phyloP scores from a whole-genome alignment of 2,888 invertebrate genomes.

The Zeuzera pyrina region DNA sequence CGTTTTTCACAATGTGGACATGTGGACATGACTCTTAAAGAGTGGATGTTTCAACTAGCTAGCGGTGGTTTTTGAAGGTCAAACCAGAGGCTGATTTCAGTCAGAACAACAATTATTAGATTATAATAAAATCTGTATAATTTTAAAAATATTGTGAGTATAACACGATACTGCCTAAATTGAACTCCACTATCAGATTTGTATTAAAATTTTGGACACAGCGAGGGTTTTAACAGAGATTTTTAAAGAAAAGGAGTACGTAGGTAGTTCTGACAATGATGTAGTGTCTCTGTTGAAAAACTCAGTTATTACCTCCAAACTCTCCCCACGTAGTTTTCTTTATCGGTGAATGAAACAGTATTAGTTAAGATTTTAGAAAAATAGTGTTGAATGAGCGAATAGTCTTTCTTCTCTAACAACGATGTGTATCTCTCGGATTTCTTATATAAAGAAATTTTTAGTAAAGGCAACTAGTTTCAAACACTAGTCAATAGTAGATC shows the following conservation, averaged over 20 bases:
- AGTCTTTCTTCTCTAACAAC: conserved; percentile 27
- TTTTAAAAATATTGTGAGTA: conserved; percentile 44
- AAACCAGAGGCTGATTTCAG: conserved; percentile 14
- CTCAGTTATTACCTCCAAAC: too few species aligned
- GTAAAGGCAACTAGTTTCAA: conserved; percentile 43
- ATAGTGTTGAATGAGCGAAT: conserved; percentile 18
- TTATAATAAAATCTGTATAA: conserved; percentile 41
- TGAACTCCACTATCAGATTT: conserved; percentile 48
- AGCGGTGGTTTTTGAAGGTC: conserved; percentile 4
- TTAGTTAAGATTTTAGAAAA: conserved; percentile 40
- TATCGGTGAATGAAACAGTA: conserved; percentile 32
- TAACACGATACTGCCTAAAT: conserved; percentile 64
- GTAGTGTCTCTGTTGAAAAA: too few species aligned
- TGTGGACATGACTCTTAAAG: conserved; percentile 9
- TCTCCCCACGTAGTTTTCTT: conserved; percentile 15
- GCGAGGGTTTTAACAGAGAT: too few species aligned
- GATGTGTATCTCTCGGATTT: conserved; percentile 16
- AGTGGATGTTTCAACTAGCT: not conserved
- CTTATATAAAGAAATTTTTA: conserved; percentile 20
- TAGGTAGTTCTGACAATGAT: too few species aligned
- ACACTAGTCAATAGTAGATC: conserved; percentile 52
- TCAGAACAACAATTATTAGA: conserved; percentile 55
- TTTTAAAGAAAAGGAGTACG: conserved; percentile 5
- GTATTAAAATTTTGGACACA: conserved; percentile 1
- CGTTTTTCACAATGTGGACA: too few species aligned